Conservation (phyloP, 2,797 vertebrate genomes). For the Halcyon chelicuti region DNA sequence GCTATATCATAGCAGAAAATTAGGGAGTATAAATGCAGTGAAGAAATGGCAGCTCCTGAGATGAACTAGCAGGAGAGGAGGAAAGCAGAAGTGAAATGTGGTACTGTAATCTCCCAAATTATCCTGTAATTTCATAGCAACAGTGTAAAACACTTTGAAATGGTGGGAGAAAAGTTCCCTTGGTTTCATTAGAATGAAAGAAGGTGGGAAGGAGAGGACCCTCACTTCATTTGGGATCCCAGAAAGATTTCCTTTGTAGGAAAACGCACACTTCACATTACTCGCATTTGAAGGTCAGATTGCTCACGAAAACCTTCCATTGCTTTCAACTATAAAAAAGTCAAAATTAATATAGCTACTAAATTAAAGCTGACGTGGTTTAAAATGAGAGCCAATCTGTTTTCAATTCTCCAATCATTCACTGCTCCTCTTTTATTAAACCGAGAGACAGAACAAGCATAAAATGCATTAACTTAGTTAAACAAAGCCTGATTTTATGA, state of each 20-base stretch:
- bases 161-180: background rate
- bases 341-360: constrained; percentile 59
- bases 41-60: background rate
- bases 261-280: background rate
- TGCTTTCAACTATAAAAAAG: constrained; percentile 20
- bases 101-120: background rate
- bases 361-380: constrained; percentile 64
- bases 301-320: background rate
- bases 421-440: constrained; percentile 54
- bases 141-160: background rate
- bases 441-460: constrained; percentile 52
- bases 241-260: background rate
- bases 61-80: background rate
- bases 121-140: background rate
- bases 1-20: background rate
- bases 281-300: background rate
- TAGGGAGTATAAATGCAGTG: background rate
- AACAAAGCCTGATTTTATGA: constrained; percentile 70
- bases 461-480: constrained; percentile 69
- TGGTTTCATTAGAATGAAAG: background rate
- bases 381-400: constrained; percentile 49
- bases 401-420: constrained; percentile 47
- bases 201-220: background rate
- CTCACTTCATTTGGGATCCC: background rate
- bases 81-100: background rate